A percentile compares a stretch with the other conserved stretches of the same genome.
Conservation (phyloP, 2,797 vertebrate genomes). For the Hapalemur alaotrensis region DNA sequence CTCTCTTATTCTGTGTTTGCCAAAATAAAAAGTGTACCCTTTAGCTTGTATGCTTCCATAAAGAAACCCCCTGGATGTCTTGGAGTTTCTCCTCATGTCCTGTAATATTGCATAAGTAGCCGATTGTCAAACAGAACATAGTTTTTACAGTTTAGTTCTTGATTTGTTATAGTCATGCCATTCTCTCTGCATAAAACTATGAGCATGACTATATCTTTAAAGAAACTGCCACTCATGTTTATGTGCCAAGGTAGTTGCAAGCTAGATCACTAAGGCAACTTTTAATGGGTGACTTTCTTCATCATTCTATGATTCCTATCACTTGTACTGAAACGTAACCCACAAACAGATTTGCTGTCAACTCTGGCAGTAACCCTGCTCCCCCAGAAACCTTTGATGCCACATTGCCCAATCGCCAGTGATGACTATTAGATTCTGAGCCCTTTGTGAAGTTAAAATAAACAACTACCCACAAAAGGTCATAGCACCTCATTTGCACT, state of each 20-base stretch:
- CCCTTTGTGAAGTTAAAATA: constrained; percentile 55
- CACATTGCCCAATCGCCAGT: constrained; percentile 44
- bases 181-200: background rate
- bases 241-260: constrained; percentile 69
- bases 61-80: background rate
- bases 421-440: constrained; percentile 12
- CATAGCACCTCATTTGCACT: background rate
- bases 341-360: constrained; percentile 63
- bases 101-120: background rate
- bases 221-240: constrained; percentile 58
- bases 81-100: background rate
- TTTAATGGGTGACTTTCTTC: constrained; percentile 75
- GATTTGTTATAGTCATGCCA: constrained; percentile 59
- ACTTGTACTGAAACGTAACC: constrained; percentile 65
- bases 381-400: constrained; percentile 59
- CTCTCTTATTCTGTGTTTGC: background rate
- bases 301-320: constrained; percentile 65
- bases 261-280: constrained; percentile 65
- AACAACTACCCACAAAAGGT: background rate
- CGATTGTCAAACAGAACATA: constrained; percentile 26
- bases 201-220: background rate
- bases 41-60: background rate
- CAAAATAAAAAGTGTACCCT: background rate
- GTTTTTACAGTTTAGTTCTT: constrained; percentile 49
- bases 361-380: constrained; percentile 44